Base-by-base conservation (phyloP, 1,140 invertebrate genomes). In the Trichonephila inaurata region DNA sequence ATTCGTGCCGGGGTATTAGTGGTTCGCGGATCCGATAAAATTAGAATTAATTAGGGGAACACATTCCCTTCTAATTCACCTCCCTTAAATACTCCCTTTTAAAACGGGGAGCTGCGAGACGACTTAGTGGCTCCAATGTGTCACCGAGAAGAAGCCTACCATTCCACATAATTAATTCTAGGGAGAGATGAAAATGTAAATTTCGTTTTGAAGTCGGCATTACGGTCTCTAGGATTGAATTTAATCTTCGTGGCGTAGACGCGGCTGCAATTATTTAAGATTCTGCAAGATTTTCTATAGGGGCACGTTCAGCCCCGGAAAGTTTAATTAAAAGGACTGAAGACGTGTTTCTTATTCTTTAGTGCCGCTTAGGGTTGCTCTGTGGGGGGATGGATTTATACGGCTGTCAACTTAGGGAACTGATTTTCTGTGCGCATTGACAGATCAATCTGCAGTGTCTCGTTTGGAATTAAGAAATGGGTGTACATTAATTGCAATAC, bases 21-120 rank as follows among this genome's bases (percentile, higher is more conserved):
- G 91, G 77, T 91, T 83, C 60, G 81, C 72, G 51, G 91, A 24
- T 33, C 40, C 91, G 91, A 92, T 92, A 92, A 92, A 92, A 92
- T 92, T 85, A 92, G 91, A 92, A 92, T 92, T 92, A 92, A 92
- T 92, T 92, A 92, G 91, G 51, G 33, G 40, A 58, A 33, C 82
- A 40, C 88, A 89, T 89, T 89, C 72, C 19, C 14, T 44, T 69
- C 69, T 85, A 66, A 92, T 92, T 92, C 81, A 77, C 90, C 61
- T 77, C 69, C 62, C 62, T 85, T 81, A 81, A 81, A 92, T 85
- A 88, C 61, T 77, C 61, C 89, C 86, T 12, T 85, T 33, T 81
- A 81, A 81, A 44, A 81, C 14, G 83, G 83, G 83, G 44, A 18
- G 44, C 19, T 21, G 40, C 21, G 40, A 81, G 40, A 21, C 72